These are phyloP conservation scores for Pygoscelis antarcticus DNA, from an alignment of 2,113 vertebrate genomes.

Conservation along the genomic window DNA sequence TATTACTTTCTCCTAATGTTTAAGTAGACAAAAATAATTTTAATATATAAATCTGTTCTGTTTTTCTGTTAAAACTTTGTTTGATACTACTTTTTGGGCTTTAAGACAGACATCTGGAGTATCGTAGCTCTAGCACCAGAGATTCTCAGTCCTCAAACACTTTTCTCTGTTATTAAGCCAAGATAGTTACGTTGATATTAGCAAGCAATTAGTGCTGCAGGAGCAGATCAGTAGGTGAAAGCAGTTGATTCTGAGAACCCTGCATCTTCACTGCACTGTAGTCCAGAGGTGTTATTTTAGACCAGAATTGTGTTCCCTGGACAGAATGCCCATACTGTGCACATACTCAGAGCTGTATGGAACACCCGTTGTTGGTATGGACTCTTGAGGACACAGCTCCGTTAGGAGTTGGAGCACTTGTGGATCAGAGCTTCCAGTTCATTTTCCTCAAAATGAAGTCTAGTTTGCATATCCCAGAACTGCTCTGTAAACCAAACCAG, in stretches of 20 bases:
- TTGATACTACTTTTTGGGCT: neutral
- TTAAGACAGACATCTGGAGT: neutral
- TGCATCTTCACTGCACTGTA: neutral
- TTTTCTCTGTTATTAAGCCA: neutral
- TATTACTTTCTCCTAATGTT: neutral
- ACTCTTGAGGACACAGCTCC: neutral
- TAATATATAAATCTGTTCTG: neutral
- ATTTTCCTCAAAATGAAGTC: neutral
- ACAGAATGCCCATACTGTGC: neutral
- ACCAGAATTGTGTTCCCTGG: neutral
- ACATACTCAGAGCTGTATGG: rapidly evolving
- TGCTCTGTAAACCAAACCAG: neutral
- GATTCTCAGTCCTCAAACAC: neutral
- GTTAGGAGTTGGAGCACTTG: neutral
- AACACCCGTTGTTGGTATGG: neutral
- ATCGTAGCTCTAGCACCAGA: neutral
- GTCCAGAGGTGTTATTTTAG: neutral
- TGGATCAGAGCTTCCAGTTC: neutral
- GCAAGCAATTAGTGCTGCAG: neutral
- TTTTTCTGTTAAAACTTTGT: neutral
- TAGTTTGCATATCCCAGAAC: neutral
- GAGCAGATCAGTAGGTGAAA: neutral
- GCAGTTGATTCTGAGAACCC: neutral
- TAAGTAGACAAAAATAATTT: neutral
- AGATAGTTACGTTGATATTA: neutral